Conservation (phyloP, 1,140 invertebrate species). For the Drosophila sproati region DNA sequence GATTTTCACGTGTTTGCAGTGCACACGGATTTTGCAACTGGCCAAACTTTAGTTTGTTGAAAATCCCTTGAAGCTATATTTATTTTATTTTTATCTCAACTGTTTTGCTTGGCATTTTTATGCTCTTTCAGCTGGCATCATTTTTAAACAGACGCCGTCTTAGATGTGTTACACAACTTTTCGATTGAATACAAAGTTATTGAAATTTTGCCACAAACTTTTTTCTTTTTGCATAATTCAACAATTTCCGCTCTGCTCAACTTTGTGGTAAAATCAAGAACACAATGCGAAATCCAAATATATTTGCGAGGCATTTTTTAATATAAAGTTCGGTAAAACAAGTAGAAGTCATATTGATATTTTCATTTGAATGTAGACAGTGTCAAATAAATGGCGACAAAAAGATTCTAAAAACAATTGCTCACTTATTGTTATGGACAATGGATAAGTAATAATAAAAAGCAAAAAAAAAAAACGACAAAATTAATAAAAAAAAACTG, state of each 20-base stretch:
- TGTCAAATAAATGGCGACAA: background rate
- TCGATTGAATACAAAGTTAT: slow-evolving; percentile 55
- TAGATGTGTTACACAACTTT: slow-evolving; percentile 44
- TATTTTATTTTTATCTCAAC: slow-evolving; percentile 21
- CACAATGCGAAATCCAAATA: slow-evolving; percentile 41
- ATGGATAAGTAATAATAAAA: background rate
- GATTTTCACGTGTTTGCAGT: too few species aligned
- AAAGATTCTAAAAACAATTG: background rate
- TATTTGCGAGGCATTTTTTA: slow-evolving; percentile 30
- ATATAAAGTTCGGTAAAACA: slow-evolving; percentile 7
- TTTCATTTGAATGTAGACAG: too few species aligned
- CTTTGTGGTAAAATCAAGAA: slow-evolving; percentile 32
- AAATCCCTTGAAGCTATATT: background rate
- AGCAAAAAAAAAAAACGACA: background rate
- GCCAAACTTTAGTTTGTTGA: too few species aligned
- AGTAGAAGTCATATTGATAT: background rate
- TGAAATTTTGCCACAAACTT: slow-evolving; percentile 56
- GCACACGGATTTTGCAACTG: too few species aligned
- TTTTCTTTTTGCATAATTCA: slow-evolving; percentile 48
- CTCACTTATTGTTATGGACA: too few species aligned
- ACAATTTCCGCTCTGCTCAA: slow-evolving; percentile 46
- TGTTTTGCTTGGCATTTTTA: slow-evolving; percentile 35
- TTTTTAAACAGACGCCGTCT: slow-evolving; percentile 39
- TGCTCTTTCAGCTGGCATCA: slow-evolving; percentile 43
- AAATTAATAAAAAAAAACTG: background rate